Evolutionary conservation across 1,140 invertebrate genomes (phyloP), one percentile per base, ranked within the genome.

Genomic region (Brevipalpus yothersi): DNA sequence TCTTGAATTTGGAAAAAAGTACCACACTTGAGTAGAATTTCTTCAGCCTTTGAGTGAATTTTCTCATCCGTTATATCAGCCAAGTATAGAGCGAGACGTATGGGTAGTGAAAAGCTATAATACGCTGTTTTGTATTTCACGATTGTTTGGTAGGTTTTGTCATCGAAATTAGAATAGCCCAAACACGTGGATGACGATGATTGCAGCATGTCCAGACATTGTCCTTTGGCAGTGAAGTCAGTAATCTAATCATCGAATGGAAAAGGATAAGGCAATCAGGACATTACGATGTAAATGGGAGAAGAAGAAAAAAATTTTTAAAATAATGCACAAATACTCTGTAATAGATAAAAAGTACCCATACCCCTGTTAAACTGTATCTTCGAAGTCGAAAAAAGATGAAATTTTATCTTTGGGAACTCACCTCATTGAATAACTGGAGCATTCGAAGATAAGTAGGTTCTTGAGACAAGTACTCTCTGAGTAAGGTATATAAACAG

Each of bases 61-160:
- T 45, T 23, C 43, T 11, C 5, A 17, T 56, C 23, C 41, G 39
- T 40, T 11, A 61, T 58, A 60, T 66, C 64, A 57, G 70, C 81
- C 77, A 95, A 80, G 66, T 86, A 78, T 79, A 97, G 83, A 31
- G 58, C 89, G 41, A 86, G 66, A 11, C 82, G 80, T 41, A 96
- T 79, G 0, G 94, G 93, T 19, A 63, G 13, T 2, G 31, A 21
- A 58, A 63, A 63, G 11, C 88, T 82, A 72, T 96, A 96, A 72
- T 88, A 92, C 0, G 86, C 81, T 23, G 90, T 93, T 72, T 97
- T 97, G 72, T 92, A 91, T 66, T 90, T 88, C 1, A 90, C 87
- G 69, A 97, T 91, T 0, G 82, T 75, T 67, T 82, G 80, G 68
- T 96, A 96, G 67, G 79, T 77, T 60, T 84, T 80, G 82, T 78